Conservation (phyloP, 92 coral and sea anemone genomes). For the Epizoanthus fatuus region DNA sequence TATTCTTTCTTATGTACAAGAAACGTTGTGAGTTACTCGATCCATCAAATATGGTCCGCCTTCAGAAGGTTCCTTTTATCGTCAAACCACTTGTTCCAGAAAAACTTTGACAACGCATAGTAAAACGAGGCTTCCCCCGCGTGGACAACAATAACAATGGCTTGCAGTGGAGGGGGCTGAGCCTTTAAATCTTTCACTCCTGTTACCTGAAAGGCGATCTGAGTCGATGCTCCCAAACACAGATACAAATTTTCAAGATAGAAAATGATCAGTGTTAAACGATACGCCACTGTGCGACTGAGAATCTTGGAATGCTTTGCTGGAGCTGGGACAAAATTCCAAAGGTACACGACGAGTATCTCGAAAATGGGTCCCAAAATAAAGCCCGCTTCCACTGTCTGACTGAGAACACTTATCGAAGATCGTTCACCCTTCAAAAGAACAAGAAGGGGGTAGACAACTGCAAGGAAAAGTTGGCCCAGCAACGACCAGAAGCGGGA, state of each 20-base stretch:
- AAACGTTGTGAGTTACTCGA: background rate
- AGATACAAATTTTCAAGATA: conserved; percentile 49
- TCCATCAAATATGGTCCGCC: conserved; percentile 15
- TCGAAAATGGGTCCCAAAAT: conserved; percentile 25
- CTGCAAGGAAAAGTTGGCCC: conserved; percentile 17
- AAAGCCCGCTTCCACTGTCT: conserved; percentile 23
- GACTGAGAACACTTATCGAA: background rate
- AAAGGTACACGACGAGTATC: conserved; percentile 7
- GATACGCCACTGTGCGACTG: conserved; percentile 4
- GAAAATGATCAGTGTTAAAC: conserved; percentile 26
- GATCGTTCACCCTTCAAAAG: conserved; percentile 5
- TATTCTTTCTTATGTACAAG: too few relatives aligned
- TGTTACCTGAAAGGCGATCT: conserved; percentile 53
- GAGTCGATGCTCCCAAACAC: conserved; percentile 33
- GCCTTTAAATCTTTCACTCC: conserved; percentile 26
- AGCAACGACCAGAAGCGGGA: conserved; percentile 34
- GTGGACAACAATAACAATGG: conserved; percentile 25
- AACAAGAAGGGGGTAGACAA: conserved; percentile 40
- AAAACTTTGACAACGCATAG: conserved; percentile 56
- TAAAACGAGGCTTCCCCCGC: conserved; percentile 52
- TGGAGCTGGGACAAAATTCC: conserved; percentile 56
- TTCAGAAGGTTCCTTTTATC: conserved; percentile 47
- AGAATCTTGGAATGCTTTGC: background rate
- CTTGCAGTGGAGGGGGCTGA: conserved; percentile 28
- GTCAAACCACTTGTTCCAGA: conserved; percentile 61